These are phyloP conservation scores for Bubo bubo DNA, from an alignment of 2,113 vertebrate genomes.

Conservation along the genomic window DNA sequence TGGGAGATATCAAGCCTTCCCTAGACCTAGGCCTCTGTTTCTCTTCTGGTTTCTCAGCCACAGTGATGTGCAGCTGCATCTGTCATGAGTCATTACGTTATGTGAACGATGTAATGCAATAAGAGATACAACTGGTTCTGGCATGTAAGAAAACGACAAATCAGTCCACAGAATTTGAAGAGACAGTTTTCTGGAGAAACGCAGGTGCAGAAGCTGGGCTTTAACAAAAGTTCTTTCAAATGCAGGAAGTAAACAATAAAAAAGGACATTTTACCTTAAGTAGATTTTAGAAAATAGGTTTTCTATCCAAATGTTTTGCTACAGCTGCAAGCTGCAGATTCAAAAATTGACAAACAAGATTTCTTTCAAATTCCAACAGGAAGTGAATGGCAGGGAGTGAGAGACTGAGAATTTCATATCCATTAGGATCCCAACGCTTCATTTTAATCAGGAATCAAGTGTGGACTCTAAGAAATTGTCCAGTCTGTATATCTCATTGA, in stretches of 20 bases:
- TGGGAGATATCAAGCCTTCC: not conserved
- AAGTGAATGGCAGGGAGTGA: not conserved
- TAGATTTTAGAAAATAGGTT: conserved; percentile 49
- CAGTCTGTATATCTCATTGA: not conserved
- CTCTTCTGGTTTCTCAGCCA: conserved; percentile 16
- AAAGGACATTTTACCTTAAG: conserved; percentile 55
- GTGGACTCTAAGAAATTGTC: not conserved
- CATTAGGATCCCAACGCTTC: not conserved
- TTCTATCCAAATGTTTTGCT: conserved; percentile 48
- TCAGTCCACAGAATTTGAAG: conserved; percentile 66
- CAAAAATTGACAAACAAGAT: conserved; percentile 28
- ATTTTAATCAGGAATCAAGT: not conserved
- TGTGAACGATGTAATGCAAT: conserved; percentile 19
- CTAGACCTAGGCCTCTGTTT: not conserved
- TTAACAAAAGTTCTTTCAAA: conserved; percentile 64
- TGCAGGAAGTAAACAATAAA: conserved; percentile 59
- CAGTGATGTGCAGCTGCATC: conserved; percentile 60
- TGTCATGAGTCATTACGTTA: conserved; percentile 56
- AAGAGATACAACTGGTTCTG: conserved; percentile 52
- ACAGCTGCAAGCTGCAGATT: not conserved
- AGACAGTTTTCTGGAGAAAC: conserved; percentile 66
- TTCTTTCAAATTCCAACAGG: conserved; percentile 38
- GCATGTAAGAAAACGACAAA: conserved; percentile 69
- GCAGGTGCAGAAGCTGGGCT: conserved; percentile 40
- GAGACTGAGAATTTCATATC: not conserved